Conservation (phyloP, 2,113 vertebrate genomes). For the Strigops habroptila region DNA sequence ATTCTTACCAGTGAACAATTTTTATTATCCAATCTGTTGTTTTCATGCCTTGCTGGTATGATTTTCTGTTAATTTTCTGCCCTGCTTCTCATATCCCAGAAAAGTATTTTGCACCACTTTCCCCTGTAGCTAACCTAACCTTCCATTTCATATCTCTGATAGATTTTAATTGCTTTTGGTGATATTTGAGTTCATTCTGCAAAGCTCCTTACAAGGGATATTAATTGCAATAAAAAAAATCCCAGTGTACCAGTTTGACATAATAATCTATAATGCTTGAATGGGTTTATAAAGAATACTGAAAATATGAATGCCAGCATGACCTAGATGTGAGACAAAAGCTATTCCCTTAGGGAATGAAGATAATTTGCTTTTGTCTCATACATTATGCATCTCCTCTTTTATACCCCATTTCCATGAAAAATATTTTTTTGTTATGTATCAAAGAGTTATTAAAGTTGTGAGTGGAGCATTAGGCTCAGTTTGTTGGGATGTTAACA, state of each 20-base stretch:
- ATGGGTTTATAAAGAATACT: slow-evolving; percentile 37
- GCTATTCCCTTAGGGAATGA: slow-evolving; percentile 42
- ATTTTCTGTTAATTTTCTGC: slow-evolving; percentile 39
- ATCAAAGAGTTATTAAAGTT: slow-evolving; percentile 1
- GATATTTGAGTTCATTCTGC: slow-evolving; percentile 39
- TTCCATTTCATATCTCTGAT: slow-evolving; percentile 24
- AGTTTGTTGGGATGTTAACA: neutral
- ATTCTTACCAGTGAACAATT: neutral
- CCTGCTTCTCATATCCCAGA: neutral
- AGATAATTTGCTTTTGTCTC: slow-evolving; percentile 61
- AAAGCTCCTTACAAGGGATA: slow-evolving; percentile 37
- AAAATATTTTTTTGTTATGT: slow-evolving; percentile 35
- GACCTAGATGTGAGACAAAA: slow-evolving; percentile 63
- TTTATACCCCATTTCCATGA: slow-evolving; percentile 21
- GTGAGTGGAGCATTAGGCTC: slow-evolving; percentile 3
- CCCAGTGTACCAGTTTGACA: slow-evolving; percentile 40
- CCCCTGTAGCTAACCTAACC: neutral
- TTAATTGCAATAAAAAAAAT: slow-evolving; percentile 62
- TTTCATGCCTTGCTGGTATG: neutral
- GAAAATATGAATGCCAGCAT: slow-evolving; percentile 43
- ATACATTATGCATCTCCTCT: slow-evolving; percentile 37
- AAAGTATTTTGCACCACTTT: neutral
- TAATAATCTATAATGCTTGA: slow-evolving; percentile 59
- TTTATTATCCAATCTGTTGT: neutral
- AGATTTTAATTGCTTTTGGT: slow-evolving; percentile 54